Evolutionary conservation across 2,888 invertebrate genomes (phyloP).

Genomic region (Nezara viridula): DNA sequence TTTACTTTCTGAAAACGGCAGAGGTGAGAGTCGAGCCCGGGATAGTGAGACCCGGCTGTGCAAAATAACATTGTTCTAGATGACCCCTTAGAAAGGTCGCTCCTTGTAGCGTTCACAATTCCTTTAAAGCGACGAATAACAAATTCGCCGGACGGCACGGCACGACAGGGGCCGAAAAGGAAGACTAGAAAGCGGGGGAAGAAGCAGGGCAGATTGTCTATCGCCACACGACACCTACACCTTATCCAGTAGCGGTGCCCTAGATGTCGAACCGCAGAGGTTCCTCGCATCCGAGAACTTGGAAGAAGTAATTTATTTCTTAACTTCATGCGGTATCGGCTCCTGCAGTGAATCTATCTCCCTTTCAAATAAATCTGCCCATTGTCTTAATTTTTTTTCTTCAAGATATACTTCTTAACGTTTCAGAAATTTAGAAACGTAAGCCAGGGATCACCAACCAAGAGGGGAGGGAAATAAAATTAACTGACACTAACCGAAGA

Average conservation of each 20-base stretch:
- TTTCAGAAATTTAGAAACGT: no score
- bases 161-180: constrained; percentile 44
- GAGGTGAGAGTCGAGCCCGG: not conserved
- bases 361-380: no score
- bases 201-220: constrained; percentile 32
- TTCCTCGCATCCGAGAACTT: not conserved
- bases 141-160: not conserved
- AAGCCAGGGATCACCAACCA: no score
- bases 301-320: not conserved
- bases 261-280: not conserved
- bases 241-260: constrained; percentile 16
- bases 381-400: no score
- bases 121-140: constrained; percentile 32
- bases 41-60: not conserved
- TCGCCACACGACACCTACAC: constrained; percentile 46
- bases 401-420: no score
- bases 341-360: no score
- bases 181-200: constrained; percentile 19
- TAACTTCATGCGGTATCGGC: not conserved
- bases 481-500: no score
- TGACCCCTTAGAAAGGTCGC: constrained; percentile 1
- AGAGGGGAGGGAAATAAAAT: no score
- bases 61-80: not conserved
- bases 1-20: not conserved
- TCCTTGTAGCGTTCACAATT: not conserved